phyloP scores from a whole-genome alignment of 2,113 vertebrate genomes.

The Orthonyx spaldingii region DNA sequence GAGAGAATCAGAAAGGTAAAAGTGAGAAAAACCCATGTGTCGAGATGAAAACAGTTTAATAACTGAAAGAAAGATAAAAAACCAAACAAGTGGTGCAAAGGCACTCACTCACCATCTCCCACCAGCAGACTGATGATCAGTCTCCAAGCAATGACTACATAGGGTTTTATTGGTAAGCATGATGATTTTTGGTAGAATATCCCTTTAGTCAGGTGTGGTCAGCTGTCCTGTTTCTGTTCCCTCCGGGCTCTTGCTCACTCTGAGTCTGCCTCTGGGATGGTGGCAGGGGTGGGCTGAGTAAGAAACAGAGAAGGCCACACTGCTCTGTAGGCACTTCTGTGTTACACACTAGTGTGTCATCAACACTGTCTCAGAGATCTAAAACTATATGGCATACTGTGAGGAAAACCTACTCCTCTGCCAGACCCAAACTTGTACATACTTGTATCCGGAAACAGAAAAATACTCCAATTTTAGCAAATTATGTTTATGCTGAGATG shows the following conservation, averaged over 20 bases:
- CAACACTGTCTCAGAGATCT: not conserved
- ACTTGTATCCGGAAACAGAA: not conserved
- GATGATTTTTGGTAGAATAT: not conserved
- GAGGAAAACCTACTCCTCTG: not conserved
- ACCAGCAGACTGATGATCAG: not conserved
- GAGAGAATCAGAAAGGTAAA: not conserved
- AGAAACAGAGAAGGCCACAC: fast-evolving
- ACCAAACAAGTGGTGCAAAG: not conserved
- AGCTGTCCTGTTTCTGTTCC: fast-evolving
- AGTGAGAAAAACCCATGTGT: not conserved
- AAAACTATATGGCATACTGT: not conserved
- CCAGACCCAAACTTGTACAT: not conserved
- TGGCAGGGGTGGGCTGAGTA: fast-evolving
- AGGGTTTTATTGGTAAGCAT: not conserved
- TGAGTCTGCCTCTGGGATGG: fast-evolving
- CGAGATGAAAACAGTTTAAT: not conserved
- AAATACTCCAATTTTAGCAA: not conserved
- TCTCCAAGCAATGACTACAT: not conserved
- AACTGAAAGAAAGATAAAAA: not conserved
- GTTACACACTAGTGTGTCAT: not conserved
- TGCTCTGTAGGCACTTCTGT: not conserved
- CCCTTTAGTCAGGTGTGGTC: fast-evolving
- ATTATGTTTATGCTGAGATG: not conserved
- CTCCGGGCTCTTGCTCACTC: not conserved
- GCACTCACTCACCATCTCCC: not conserved